Evolutionary conservation across 2,888 invertebrate genomes (phyloP).

Genomic region (Ferrisia virgata): DNA sequence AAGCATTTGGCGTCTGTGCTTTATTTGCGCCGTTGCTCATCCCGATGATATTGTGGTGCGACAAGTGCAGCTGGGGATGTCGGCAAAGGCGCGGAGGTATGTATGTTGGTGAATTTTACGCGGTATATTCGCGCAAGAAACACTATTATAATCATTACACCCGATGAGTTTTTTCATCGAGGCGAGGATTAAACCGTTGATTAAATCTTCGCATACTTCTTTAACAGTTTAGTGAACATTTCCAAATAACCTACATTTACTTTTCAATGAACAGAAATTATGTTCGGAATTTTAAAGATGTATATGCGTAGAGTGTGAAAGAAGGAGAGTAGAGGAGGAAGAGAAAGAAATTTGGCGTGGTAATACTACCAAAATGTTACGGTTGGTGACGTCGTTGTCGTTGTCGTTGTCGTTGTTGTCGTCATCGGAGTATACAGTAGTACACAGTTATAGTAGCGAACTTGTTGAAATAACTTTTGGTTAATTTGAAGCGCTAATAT

Average conservation of each 20-base stretch:
- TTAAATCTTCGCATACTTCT: constrained; percentile 14
- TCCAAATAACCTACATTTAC: constrained; percentile 25
- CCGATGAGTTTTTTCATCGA: constrained; percentile 5
- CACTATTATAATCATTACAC: not conserved
- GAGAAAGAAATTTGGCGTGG: not conserved
- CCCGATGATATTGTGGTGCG: not conserved
- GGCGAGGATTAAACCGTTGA: constrained; percentile 15
- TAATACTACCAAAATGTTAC: not conserved
- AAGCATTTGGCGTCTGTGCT: too few relatives aligned
- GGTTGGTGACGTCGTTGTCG: not conserved
- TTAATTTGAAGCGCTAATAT: constrained; percentile 28
- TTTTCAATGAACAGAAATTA: constrained; percentile 30
- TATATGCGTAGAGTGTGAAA: too few relatives aligned
- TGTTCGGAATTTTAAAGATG: constrained; percentile 26
- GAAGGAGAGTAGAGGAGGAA: too few relatives aligned
- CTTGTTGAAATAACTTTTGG: constrained; percentile 33
- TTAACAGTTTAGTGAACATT: constrained; percentile 29
- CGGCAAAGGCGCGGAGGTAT: not conserved
- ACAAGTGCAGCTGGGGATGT: too few relatives aligned
- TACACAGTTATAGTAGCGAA: not conserved
- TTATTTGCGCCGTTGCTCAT: not conserved
- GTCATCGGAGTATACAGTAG: too few relatives aligned
- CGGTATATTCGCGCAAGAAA: not conserved
- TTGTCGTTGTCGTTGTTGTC: not conserved
- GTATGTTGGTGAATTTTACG: not conserved